These are phyloP conservation scores for Propithecus perrieri DNA, from an alignment of 2,797 vertebrate species.

Conservation along the genomic window DNA sequence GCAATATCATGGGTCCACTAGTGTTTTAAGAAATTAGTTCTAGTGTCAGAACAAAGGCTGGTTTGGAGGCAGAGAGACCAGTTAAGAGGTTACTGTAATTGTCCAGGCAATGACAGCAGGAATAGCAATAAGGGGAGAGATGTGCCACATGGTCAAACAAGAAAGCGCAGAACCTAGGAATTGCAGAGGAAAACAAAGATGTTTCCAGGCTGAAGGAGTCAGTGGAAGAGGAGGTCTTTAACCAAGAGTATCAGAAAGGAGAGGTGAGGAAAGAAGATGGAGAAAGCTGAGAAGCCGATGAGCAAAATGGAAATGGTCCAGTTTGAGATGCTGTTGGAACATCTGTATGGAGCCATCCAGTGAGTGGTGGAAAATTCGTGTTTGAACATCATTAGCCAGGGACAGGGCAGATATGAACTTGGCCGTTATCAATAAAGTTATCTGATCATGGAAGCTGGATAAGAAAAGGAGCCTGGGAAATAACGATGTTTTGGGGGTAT, in stretches of 20 bases:
- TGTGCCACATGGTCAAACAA: not conserved
- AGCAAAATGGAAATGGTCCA: not conserved
- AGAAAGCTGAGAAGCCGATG: not conserved
- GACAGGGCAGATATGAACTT: not conserved
- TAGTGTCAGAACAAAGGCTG: not conserved
- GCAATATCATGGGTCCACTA: not conserved
- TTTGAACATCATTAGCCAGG: not conserved
- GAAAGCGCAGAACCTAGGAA: not conserved
- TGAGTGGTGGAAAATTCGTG: not conserved
- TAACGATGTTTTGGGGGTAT: rapidly evolving
- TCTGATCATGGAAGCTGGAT: not conserved
- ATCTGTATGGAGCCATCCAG: not conserved
- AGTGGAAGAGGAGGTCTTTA: not conserved
- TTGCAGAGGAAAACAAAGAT: not conserved
- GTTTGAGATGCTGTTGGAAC: not conserved
- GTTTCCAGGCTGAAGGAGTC: not conserved
- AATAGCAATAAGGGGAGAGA: not conserved
- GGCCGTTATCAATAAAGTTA: not conserved
- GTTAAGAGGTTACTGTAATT: not conserved
- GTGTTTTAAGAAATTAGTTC: not conserved
- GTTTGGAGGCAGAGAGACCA: not conserved
- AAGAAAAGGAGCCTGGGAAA: not conserved
- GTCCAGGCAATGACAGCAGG: not conserved
- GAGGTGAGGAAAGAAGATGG: not conserved
- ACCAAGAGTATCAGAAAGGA: not conserved